Evolutionary conservation across 2,113 vertebrate genomes (phyloP), one percentile per base, ranked within the genome.

Genomic region (Machaerirhynchus nigripectus): DNA sequence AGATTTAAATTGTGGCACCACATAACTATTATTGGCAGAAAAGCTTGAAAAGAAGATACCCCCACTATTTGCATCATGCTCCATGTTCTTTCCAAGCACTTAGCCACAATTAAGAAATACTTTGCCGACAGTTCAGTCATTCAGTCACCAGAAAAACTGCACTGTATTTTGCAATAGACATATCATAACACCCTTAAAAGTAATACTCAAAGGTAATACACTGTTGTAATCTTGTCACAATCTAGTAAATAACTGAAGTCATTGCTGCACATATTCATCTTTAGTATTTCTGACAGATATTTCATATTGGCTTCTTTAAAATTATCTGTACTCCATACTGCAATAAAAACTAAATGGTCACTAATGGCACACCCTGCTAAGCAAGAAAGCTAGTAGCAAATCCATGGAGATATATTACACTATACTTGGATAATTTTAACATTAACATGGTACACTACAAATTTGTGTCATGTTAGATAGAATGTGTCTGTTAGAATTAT

Each of bases 101-200:
- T 33, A 82, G 35, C 64, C 67, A 90, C 81, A 94, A 90, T 94
- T 97, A 98, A 96, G 97, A 96, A 95, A 88, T 91, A 76, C 46
- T 94, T 64, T n/a, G 74, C 67, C 93, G 97, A 94, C 94, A 97
- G 70, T 53, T 96, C 95, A 96, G 96, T 96, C 90, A 88, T 76
- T 95, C 89, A 83, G 75, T 85, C 57, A 82, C 74, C 50, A 84
- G 63, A 84, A 97, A 96, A 95, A 67, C 68, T 84, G 84, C 52
- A 35, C 19, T 55, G 64, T 76, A 90, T 93, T 91, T 85, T 95
- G 82, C n/a, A 74, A 71, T 17, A 91, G 74, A 79, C 83, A 94
- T 20, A 71, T 31, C 55, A 50, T 75, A 94, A 90, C 11, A 31
- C 12, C 95, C 73, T 71, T 59, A 42, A 87, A 91, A 94, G 92